Base-by-base conservation (phyloP, 2,113 vertebrate species). In the Brachyistius frenatus region DNA sequence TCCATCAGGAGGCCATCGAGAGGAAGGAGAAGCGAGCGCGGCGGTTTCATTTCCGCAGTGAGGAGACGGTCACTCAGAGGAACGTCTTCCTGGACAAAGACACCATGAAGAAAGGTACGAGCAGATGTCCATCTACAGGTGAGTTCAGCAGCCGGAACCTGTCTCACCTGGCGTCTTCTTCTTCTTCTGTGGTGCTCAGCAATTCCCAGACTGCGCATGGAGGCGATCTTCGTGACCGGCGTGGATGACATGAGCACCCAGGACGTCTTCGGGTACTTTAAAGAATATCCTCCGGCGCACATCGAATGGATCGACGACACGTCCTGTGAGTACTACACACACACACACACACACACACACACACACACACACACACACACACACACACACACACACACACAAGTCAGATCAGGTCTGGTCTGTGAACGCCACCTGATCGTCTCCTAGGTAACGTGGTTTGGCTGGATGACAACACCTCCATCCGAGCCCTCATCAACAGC, bases 161-260 rank as follows among this genome's bases (percentile, higher is more conserved):
- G 10, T 36, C 11, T 23, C 23, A 23, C 23, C 23, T 23, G 23
- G 23, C 23, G 23, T 23, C 23, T 23, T 23, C 23, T 7, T 32
- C 46, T 62, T 83, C 77, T 82, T 81, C 82, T 82, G 54, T 83
- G 84, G 65, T 66, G 56, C 32, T 54, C 57, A 99, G 98, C 97
- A 13, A 96, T 99, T 73, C 96, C 96, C 47, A 96, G 93, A 62
- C 91, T 98, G 77, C 96, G 98, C 1, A 69, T 99, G 88, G 97
- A 99, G 92, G 98, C 98, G 0, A 89, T 99, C 83, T 90, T 97
- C 46, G 91, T 99, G 83, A 94, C 92, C 1, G 98, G 98, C 1
- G 96, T 99, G 31, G 98, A 99, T 78, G 96, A 99, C 83, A 98
- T 99, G 98, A 99, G 97, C 86, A 99, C 98, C 2, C 96, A 99